These are phyloP conservation scores for Eurytoma adleriae DNA, from an alignment of 2,888 invertebrate genomes.

Conservation along the genomic window DNA sequence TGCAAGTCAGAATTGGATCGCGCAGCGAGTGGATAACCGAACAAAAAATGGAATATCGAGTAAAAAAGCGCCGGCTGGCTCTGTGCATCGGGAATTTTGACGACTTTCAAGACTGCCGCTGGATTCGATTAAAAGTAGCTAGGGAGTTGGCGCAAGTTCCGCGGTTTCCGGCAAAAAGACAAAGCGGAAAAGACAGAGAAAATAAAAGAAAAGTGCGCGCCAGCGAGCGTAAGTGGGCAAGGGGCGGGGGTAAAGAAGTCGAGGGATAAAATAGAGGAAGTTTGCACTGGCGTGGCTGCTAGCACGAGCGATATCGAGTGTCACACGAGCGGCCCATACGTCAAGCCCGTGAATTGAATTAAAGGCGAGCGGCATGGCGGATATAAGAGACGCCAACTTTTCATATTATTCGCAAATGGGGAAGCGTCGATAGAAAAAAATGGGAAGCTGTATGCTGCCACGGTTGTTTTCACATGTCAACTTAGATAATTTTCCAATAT, in stretches of 20 bases:
- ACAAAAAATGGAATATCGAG: conserved; percentile 35
- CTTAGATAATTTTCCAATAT: conserved; percentile 64
- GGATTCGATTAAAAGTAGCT: conserved; percentile 50
- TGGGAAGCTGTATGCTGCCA: background rate
- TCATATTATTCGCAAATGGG: conserved; percentile 59
- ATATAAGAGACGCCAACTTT: conserved; percentile 58
- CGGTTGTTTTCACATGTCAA: conserved; percentile 56
- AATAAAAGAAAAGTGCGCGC: background rate
- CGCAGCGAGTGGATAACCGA: too few relatives aligned
- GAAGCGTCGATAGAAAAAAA: conserved; percentile 12
- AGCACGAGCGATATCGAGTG: conserved; percentile 58
- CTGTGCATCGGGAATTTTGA: conserved; percentile 43
- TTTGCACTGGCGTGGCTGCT: conserved; percentile 40
- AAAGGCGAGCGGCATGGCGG: conserved; percentile 52
- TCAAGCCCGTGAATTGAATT: conserved; percentile 62
- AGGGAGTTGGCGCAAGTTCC: conserved; percentile 31
- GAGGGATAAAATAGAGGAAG: conserved; percentile 58
- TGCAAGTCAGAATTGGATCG: background rate
- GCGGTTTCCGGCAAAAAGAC: conserved; percentile 15
- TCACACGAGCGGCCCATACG: conserved; percentile 61
- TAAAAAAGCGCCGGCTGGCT: background rate
- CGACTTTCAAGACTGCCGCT: conserved; percentile 11
- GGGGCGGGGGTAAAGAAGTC: background rate
- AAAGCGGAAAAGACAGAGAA: background rate
- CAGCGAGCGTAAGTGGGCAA: background rate